Evolutionary conservation across 2,113 vertebrate genomes (phyloP).

Genomic region (Ivindomyrus marchei): DNA sequence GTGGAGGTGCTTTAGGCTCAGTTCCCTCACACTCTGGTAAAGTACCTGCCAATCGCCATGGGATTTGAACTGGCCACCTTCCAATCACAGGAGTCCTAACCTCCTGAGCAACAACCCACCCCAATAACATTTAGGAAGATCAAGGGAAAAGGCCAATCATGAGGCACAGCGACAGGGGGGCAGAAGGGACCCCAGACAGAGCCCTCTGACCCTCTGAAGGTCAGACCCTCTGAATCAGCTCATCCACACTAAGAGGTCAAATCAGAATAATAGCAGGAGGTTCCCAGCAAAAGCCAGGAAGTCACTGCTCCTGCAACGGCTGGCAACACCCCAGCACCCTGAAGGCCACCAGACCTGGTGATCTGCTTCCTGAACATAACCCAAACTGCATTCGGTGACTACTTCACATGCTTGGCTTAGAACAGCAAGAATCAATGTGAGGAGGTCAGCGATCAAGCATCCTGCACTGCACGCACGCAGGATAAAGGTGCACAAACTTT

Average conservation of each 20-base stretch:
- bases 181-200: conserved; percentile 35
- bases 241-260: background rate
- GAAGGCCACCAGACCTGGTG: background rate
- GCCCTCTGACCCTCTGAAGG: conserved; percentile 37
- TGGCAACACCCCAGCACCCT: background rate
- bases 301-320: background rate
- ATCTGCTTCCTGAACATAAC: conserved; percentile 2
- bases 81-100: background rate
- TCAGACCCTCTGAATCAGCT: conserved; percentile 41
- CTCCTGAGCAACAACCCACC: background rate
- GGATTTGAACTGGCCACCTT: background rate
- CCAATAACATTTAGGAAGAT: background rate
- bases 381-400: conserved; percentile 19
- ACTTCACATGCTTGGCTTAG: background rate
- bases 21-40: background rate
- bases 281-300: background rate
- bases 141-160: background rate
- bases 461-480: background rate
- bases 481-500: background rate
- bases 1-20: background rate
- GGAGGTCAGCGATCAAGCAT: background rate
- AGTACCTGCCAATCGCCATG: background rate
- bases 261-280: conserved; percentile 4
- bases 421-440: background rate
- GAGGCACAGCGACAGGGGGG: conserved; percentile 46